Base-by-base conservation (phyloP, 92 coral and sea anemone species). In the Zoanthus solanderi region DNA sequence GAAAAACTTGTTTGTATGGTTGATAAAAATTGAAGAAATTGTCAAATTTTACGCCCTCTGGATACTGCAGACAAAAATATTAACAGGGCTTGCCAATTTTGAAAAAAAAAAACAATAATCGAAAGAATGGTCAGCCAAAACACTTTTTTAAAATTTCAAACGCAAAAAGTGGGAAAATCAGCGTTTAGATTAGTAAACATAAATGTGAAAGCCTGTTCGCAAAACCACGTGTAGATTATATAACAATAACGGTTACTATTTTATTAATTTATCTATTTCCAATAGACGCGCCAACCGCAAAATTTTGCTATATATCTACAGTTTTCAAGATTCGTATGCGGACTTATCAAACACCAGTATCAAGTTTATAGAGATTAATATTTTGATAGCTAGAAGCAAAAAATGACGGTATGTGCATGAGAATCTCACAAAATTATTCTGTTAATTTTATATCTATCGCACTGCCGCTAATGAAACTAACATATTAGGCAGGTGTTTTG, bases 221-320 rank as follows among this genome's bases (percentile, higher is more conserved):
- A 17, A 34, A 61, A 46, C 60, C 58, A 46, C 58, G 14, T 80
- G 84, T 44, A 31, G 74, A 10, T 80, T 23, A 74, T 9, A 46
- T 46, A 2, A 68, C 74, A 68, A 81, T 66, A 23, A 52, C 0
- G 16, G 52, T 17, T 28, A 50, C 44, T 18, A 14, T 31, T 37
- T 63, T 79, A 52, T 42, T 32, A 42, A 34, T n/a, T 45, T 79
- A 80, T 79, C 74, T 45, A 45, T 45, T 61, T 44, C 74, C 47
- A n/a, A 77, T 13, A 42, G 52, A 75, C 42, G 54, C 8, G 48
- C 79, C 11, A 7, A 13, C n/a, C 11, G 7, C 6, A 12, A 52
- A 76, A 50, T 50, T n/a, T 29, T 47, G 50, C 61, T 6, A 48
- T 18, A 76, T 30, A 52, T 23, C 16, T 50, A 47, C 47, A 30